Evolutionary conservation across 2,888 invertebrate species (phyloP), one percentile per base, ranked within the genome.

Genomic region (Heliconius charithonia): DNA sequence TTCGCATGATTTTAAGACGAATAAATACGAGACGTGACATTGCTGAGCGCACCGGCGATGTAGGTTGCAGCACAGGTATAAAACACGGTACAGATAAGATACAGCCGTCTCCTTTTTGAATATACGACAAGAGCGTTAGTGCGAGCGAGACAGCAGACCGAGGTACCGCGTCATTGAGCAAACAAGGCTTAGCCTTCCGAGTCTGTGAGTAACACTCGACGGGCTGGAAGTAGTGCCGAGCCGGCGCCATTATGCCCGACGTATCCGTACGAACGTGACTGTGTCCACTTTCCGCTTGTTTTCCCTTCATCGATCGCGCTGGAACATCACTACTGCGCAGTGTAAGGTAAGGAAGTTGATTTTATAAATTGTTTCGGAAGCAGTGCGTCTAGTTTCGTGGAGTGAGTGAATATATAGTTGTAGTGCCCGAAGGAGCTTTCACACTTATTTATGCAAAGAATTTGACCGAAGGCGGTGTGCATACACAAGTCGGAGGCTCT

Each of bases 401-500:
- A 92, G 93, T 93, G 93, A 87, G 87, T 89, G 89, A 86, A 83
- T 85, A 85, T 83, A 83, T 59, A 85, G 86, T 86, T 77, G 80
- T 83, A 84, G 81, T 86, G 86, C 85, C 81, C 85, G 83, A 83
- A 82, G 83, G 84, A 93, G 94, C 93, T 94, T 94, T 94, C 94
- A 91, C 91, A 89, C 87, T 92, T 94, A 93, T 93, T 92, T 92
- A 95, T 93, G 92, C 94, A 93, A 93, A 92, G 93, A 93, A 94
- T 94, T 93, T 84, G 90, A 92, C 90, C 86, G 92, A 93, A 90
- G 94, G 94, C 93, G 92, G 90, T 92, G 91, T 91, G 91, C 90
- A 90, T 89, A 89, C 88, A 89, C 87, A 89, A 90, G 89, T 87
- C 87, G 91, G 87, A 93, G 93, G 93, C 92, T 92, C 87, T 88